phyloP scores from a whole-genome alignment of 2,888 invertebrate genomes.

The Tortrix viridana region DNA sequence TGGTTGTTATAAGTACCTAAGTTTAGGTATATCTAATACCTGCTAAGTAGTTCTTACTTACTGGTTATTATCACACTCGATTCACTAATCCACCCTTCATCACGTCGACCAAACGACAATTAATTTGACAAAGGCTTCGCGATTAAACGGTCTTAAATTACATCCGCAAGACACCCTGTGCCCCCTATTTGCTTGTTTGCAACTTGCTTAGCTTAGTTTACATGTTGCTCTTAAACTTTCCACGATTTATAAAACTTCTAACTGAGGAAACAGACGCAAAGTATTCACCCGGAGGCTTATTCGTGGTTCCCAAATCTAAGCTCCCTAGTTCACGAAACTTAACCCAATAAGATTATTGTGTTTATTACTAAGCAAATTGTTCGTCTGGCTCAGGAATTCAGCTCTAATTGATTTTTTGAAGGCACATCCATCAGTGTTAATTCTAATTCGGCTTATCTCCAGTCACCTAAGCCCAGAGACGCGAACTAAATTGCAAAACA shows the following conservation, averaged over 20 bases:
- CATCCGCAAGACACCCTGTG: constrained; percentile 23
- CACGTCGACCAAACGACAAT: constrained; percentile 30
- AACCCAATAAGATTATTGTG: background rate
- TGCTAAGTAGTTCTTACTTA: too few species aligned
- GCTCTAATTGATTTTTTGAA: background rate
- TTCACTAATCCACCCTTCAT: constrained; percentile 26
- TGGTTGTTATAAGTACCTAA: background rate
- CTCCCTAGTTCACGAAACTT: constrained; percentile 10
- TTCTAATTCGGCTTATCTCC: constrained; percentile 1
- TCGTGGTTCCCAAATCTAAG: constrained; percentile 12
- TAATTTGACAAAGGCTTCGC: constrained; percentile 35
- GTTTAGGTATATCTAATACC: background rate
- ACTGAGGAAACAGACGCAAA: constrained; percentile 10
- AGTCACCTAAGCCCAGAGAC: constrained; percentile 1
- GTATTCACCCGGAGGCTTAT: constrained; percentile 11
- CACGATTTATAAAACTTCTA: constrained; percentile 16
- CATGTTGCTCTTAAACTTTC: constrained; percentile 9
- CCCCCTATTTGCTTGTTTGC: constrained; percentile 15
- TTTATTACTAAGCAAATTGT: background rate
- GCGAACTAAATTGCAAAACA: constrained; percentile 16
- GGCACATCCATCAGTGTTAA: constrained; percentile 6
- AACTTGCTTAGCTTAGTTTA: constrained; percentile 7
- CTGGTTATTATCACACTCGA: constrained; percentile 23
- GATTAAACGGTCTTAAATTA: constrained; percentile 32
- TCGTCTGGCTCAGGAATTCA: background rate